Evolutionary conservation across 2,888 invertebrate species (phyloP).

Genomic region (Pseudeuparius sepicola): DNA sequence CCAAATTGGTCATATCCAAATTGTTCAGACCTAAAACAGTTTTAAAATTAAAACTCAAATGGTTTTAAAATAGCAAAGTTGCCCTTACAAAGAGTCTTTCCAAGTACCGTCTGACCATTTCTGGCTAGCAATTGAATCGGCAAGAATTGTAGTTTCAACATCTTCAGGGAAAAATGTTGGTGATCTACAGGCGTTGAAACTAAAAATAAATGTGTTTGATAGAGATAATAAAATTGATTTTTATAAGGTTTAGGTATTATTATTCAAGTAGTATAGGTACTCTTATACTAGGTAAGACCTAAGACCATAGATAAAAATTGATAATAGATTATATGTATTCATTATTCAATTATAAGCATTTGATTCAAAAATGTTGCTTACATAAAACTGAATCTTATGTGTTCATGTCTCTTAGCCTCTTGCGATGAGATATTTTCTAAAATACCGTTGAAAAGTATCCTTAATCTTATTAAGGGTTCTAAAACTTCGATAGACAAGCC

Average conservation of each 20-base stretch:
- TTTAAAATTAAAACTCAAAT: too few species aligned
- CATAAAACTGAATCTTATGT: constrained; percentile 50
- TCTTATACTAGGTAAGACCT: too few species aligned
- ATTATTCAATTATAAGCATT: too few species aligned
- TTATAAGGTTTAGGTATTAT: too few species aligned
- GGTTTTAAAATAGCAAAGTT: neutral
- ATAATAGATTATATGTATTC: too few species aligned
- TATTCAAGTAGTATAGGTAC: too few species aligned
- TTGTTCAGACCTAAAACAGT: constrained; percentile 30
- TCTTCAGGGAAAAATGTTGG: constrained; percentile 46
- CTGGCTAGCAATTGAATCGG: constrained; percentile 47
- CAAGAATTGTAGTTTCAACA: constrained; percentile 44
- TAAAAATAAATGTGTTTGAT: too few species aligned
- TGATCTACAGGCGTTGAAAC: constrained; percentile 46
- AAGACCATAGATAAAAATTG: too few species aligned
- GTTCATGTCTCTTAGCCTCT: constrained; percentile 36
- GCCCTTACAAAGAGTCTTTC: constrained; percentile 45
- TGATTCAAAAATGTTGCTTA: constrained; percentile 42
- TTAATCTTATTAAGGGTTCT: constrained; percentile 50
- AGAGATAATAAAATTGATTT: too few species aligned
- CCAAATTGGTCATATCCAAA: constrained; percentile 56
- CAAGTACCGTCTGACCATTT: constrained; percentile 50
- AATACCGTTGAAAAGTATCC: constrained; percentile 62
- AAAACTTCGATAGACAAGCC: constrained; percentile 53
- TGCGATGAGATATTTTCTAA: constrained; percentile 40